Percentiles rank a stretch among this genome's conserved stretches.
Conservation (phyloP, 53 echinoderm and acorn worm species). For the Holothuria scabra region DNA sequence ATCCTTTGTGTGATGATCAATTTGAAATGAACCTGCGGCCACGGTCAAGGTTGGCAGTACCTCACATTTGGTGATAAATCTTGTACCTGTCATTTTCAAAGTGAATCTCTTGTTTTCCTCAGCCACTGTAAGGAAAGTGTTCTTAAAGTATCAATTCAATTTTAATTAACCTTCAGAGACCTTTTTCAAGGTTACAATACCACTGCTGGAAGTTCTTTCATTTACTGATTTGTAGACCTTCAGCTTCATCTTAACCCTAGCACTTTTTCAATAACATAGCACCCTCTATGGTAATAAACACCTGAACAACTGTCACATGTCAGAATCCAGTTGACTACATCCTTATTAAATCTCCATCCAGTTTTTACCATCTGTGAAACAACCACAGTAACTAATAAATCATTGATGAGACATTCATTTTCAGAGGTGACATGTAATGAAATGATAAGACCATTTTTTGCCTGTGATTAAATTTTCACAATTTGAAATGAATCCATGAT, state of each 20-base stretch:
- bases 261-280: not conserved
- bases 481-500: slow-evolving; percentile 29
- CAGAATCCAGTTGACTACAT: not conserved
- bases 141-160: too few relatives aligned
- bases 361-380: slow-evolving; percentile 23
- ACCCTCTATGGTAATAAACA: not conserved
- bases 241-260: not conserved
- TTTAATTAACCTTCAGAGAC: too few relatives aligned
- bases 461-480: slow-evolving; percentile 25
- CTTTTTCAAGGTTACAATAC: too few relatives aligned
- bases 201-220: too few relatives aligned
- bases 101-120: too few relatives aligned
- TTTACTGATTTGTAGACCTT: too few relatives aligned
- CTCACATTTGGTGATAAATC: too few relatives aligned
- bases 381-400: slow-evolving; percentile 20
- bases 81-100: too few relatives aligned
- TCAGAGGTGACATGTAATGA: slow-evolving; percentile 1
- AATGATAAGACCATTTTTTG: not conserved
- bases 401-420: slow-evolving; percentile 26
- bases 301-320: not conserved
- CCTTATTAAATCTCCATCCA: not conserved
- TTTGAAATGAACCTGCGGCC: too few relatives aligned
- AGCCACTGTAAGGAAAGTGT: too few relatives aligned
- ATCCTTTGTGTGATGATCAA: too few relatives aligned
- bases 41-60: too few relatives aligned